Conservation (phyloP, 2,888 invertebrate genomes). For the Heliconius aoede region DNA sequence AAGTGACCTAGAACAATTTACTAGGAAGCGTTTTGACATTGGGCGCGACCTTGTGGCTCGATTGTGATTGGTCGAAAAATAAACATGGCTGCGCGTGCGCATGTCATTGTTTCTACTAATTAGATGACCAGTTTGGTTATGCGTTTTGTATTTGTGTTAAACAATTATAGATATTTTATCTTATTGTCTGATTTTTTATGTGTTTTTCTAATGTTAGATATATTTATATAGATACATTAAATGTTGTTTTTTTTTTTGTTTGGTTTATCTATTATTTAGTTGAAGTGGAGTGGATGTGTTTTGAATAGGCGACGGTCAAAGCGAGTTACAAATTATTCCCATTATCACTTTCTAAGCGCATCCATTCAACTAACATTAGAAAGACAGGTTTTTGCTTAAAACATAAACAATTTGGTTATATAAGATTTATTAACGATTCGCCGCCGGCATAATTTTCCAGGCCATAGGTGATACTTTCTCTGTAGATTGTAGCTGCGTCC, state of each 20-base stretch:
- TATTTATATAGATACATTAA: too few species aligned
- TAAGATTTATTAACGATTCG: slow-evolving; percentile 40
- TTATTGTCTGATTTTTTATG: background rate
- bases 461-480: slow-evolving; percentile 50
- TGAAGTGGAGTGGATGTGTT: background rate
- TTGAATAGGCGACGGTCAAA: slow-evolving; percentile 12
- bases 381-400: slow-evolving; percentile 27
- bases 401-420: slow-evolving; percentile 37
- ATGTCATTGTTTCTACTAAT: slow-evolving; percentile 77
- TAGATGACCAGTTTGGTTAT: slow-evolving; percentile 74
- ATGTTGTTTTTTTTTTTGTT: slow-evolving; percentile 1
- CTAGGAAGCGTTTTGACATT: slow-evolving; percentile 83
- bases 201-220: background rate
- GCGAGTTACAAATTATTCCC: slow-evolving; percentile 16
- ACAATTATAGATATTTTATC: slow-evolving; percentile 23
- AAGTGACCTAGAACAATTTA: slow-evolving; percentile 72
- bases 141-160: slow-evolving; percentile 15
- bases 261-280: background rate
- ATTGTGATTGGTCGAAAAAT: slow-evolving; percentile 68
- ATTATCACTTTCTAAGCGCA: slow-evolving; percentile 23
- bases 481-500: slow-evolving; percentile 14
- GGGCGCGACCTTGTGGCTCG: slow-evolving; percentile 72
- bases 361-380: background rate
- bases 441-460: slow-evolving; percentile 48
- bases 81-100: slow-evolving; percentile 77